Base-by-base conservation (phyloP, 2,888 invertebrate genomes). In the Plemyria rubiginata region DNA sequence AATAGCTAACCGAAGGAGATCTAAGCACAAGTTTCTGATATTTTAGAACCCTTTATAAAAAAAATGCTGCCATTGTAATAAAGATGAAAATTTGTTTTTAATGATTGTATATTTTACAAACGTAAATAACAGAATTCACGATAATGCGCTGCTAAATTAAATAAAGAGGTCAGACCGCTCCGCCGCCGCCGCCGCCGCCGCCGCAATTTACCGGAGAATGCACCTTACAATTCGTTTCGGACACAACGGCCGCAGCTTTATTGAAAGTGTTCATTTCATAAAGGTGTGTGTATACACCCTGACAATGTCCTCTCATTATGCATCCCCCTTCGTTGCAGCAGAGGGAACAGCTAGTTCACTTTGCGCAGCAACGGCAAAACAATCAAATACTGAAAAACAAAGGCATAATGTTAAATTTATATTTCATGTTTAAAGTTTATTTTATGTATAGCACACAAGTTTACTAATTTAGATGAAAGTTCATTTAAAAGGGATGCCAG, bases 261-360 rank as follows among this genome's bases (percentile, higher is more conserved):
- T 66, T 65, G 62, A 54, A 61, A 62, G 63, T 63, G 63, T 65
- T 57, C 43, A 45, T 61, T 55, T 56, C 55, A 64, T 66, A 64
- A 67, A 65, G 66, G 60, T 52, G 65, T 65, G 43, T 65, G 56
- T 62, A 63, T 66, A 68, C 64, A 54, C 60, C 46, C 53, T 49
- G 65, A 51, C 67, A 32, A 60, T 51, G 41, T 58, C 16, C 15
- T 45, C 54, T 67, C 70, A 60, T 70, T 64, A 65, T 58, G 61
- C 58, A 55, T 58, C 38, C 66, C 55, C 15, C 36, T 38, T 28
- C 50, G 54, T 57, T 50, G 22, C 1, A 28, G 15, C 28, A 22
- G 41, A 28, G 50, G 5, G 11, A n/a, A 45, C 58, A 52, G 54
- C 58, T 63, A 46, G 45, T 4, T 49, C 56, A 53, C 41, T 43